Conservation (phyloP, 2,113 vertebrate species). For the Eurypyga helias region DNA sequence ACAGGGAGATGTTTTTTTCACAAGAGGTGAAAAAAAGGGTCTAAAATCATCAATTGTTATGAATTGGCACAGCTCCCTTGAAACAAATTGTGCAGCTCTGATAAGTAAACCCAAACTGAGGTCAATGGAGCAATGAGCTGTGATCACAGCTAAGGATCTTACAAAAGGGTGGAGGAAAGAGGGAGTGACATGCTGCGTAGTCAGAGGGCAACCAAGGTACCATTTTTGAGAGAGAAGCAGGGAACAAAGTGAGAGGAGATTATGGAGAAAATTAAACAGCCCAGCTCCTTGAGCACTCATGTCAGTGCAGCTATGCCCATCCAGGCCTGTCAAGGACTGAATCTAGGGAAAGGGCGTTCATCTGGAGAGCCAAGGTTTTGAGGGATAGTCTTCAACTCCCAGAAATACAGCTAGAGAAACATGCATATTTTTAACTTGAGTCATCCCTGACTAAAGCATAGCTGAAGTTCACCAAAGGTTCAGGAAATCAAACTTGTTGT, state of each 20-base stretch:
- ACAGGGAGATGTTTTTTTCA: neutral
- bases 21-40: neutral
- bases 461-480: neutral
- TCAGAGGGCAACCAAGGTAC: neutral
- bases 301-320: neutral
- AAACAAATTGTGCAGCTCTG: neutral
- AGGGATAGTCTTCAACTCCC: neutral
- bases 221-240: neutral
- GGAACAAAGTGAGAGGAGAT: neutral
- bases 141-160: neutral
- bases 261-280: neutral
- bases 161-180: neutral
- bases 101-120: neutral
- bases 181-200: neutral
- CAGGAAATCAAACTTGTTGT: neutral
- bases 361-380: neutral
- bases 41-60: neutral
- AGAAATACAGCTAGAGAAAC: neutral
- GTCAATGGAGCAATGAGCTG: neutral
- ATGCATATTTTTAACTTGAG: neutral
- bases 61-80: neutral
- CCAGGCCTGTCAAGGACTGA: neutral
- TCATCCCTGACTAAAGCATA: neutral
- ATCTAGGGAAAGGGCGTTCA: neutral
- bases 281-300: neutral